Evolutionary conservation across 2,888 invertebrate genomes (phyloP), one percentile per base, ranked within the genome.

Genomic region (Epinotia bilunana): DNA sequence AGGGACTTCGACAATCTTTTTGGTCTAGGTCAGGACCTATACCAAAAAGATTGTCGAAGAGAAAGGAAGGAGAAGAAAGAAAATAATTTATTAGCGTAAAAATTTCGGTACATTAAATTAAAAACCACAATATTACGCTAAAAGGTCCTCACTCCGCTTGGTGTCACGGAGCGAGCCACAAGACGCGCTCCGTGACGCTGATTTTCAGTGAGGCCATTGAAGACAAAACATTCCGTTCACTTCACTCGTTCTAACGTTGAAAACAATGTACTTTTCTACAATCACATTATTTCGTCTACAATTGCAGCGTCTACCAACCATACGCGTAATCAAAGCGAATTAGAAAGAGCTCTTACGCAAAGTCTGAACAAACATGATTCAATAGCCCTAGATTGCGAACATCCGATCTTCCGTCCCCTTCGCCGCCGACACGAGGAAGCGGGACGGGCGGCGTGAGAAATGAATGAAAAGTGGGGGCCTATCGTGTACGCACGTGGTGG

Each of bases 401-500:
- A 70, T 69, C 73, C 49, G 57, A 74, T 73, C 12, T 39, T 70
- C 58, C 13, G 39, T 72, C 67, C 49, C 65, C n/a, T 49, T 75
- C 72, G 20, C 6, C 43, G 11, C 13, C 65, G 13, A 16, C n/a
- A 61, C 12, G 57, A 28, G 55, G 12, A 67, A 75, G 43, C 71
- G 12, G 55, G 75, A 75, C 28, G 33, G 65, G 55, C 43, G 28
- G 33, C 28, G 57, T 71, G 60, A 65, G 60, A 73, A 53, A 9
- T 65, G 55, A 75, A 62, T 72, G 75, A 72, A 62, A 72, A 63
- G 57, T 57, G 65, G 74, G 71, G 65, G 67, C 62, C 57, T 70
- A 76, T 78, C 77, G 78, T 71, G 9, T 46, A 76, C 77, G 76
- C 77, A 65, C 58, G 63, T 76, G 78, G 79, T 67, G 79, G 81